Conservation (phyloP, 2,888 invertebrate species). For the Leucozona laternaria region DNA sequence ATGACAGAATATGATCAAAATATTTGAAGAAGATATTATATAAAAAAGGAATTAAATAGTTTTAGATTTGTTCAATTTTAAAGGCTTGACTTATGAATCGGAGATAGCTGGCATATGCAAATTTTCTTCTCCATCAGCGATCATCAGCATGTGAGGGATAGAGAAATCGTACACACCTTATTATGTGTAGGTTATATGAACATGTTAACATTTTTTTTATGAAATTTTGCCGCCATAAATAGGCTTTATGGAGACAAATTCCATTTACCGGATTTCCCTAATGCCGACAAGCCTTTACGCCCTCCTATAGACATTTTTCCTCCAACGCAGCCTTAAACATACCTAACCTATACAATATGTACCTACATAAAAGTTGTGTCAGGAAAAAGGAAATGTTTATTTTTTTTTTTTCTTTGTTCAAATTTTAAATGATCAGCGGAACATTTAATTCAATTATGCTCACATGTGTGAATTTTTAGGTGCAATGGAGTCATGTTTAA, state of each 20-base stretch:
- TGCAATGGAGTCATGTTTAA: slow-evolving; percentile 13
- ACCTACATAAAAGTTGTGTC: background rate
- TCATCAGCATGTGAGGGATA: background rate
- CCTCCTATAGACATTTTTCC: background rate
- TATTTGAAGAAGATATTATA: background rate
- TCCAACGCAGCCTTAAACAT: background rate
- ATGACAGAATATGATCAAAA: background rate
- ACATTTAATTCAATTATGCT: slow-evolving; percentile 28
- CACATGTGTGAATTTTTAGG: slow-evolving; percentile 14
- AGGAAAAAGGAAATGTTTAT: slow-evolving; percentile 14
- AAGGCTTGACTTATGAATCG: background rate
- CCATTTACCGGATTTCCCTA: background rate
- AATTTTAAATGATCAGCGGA: slow-evolving; percentile 2
- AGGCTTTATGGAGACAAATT: background rate
- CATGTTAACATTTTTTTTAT: slow-evolving; percentile 15
- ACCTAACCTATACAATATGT: no score
- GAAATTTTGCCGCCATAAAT: background rate
- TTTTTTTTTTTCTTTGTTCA: background rate
- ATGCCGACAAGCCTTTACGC: background rate
- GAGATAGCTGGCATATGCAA: background rate
- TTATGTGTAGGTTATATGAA: background rate
- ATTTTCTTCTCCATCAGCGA: slow-evolving; percentile 4
- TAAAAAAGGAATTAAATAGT: background rate
- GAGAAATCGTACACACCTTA: background rate
- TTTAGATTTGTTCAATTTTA: background rate